Evolutionary conservation across 2,113 vertebrate genomes (phyloP), one percentile per base, ranked within the genome.

Genomic region (Microcebus lehilahytsara): DNA sequence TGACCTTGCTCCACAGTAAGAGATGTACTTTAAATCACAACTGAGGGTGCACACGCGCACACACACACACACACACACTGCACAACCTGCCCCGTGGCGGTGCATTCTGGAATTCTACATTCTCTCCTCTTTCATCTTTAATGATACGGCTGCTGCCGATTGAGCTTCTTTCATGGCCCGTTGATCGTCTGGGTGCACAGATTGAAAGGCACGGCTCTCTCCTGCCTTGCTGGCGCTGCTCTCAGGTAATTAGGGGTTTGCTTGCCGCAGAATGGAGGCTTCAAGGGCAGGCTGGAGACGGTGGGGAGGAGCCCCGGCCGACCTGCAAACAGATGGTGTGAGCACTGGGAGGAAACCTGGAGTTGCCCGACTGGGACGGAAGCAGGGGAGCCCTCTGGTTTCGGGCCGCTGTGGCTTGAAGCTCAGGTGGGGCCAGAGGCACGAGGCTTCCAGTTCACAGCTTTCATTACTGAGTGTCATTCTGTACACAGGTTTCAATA

Each of bases 251-350:
- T 16, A 9, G 37, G 53, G 53, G 51, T 34, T 13, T 16, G 25
- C 37, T 77, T 20, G 6, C 23, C 10, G 5, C 16, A 37, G 9
- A 19, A 13, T 3, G 3, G 71, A 23, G 9, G 25, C 27, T 3
- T 10, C 3, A 30, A 10, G 25, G 10, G 69, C 34, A 23, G 5
- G 1, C 0, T 0, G 27, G 88, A 4, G 51, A 53, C 9, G 49
- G 51, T 4, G 13, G 51, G 13, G 13, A 53, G 51, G 14, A 53
- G 51, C 51, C 13, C 51, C 3, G 51, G 13, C 51, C 13, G 14
- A 14, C 13, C 51, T 14, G 51, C 13, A 34, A 25, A 11, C 0
- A 6, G 1, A 9, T 1, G 51, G 3, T 0, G 49, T 19, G 17
- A 37, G 49, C 49, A 20, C 16, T 25, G 1, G 3, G 6, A 46